phyloP scores from a whole-genome alignment of 1,140 invertebrate genomes.

The Temnothorax curvispinosus region DNA sequence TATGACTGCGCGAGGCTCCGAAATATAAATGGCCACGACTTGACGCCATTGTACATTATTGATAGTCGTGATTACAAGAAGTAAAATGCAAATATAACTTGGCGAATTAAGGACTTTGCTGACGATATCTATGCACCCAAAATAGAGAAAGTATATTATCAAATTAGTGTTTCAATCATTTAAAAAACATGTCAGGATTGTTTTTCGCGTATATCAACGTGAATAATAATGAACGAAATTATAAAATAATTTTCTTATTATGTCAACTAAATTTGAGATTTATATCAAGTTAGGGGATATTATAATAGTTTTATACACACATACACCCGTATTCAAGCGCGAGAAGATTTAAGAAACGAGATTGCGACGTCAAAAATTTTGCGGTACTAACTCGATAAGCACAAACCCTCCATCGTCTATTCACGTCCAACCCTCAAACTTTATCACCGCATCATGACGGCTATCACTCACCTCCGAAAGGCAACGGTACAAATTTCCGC shows the following conservation, averaged over 20 bases:
- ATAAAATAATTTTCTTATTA: neutral
- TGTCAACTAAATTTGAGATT: neutral
- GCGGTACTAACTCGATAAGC: neutral
- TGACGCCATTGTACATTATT: conserved; percentile 12
- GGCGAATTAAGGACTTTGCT: neutral
- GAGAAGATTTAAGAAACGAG: neutral
- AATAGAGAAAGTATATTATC: neutral
- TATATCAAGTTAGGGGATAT: neutral
- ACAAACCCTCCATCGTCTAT: conserved; percentile 15
- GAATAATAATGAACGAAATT: neutral
- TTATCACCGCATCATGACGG: conserved; percentile 18
- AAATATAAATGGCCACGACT: conserved; percentile 30
- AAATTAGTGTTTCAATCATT: neutral
- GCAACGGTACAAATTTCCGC: conserved; percentile 40
- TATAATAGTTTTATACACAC: neutral
- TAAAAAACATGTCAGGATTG: neutral
- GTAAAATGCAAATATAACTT: neutral
- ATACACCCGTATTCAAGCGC: neutral
- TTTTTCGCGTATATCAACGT: neutral
- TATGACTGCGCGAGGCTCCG: conserved; percentile 3
- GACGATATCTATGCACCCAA: neutral
- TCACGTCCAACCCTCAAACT: conserved; percentile 23
- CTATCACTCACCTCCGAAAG: conserved; percentile 36
- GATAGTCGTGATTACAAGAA: conserved; percentile 12
- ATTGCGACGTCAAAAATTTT: conserved; percentile 6